Evolutionary conservation across 2,797 vertebrate species (phyloP).

Genomic region (Odontamblyopus lacepedii): DNA sequence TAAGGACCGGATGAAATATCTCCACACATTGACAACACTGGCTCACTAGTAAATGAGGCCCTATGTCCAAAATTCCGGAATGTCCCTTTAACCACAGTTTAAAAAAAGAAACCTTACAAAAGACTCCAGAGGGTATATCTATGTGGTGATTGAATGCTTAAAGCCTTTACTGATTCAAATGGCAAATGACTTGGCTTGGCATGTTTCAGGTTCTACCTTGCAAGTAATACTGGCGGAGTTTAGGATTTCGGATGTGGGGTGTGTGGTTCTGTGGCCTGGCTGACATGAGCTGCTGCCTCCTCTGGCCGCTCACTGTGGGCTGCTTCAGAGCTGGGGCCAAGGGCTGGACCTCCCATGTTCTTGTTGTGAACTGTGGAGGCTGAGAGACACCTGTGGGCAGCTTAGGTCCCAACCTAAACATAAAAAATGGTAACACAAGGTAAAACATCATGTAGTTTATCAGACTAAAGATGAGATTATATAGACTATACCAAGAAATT

Average conservation of each 20-base stretch:
- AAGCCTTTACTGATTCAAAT: too few relatives aligned
- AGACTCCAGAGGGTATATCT: neutral
- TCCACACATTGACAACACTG: too few relatives aligned
- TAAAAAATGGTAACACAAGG: neutral
- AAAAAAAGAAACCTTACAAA: too few relatives aligned
- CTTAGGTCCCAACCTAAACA: constrained; percentile 74
- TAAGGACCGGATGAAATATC: too few relatives aligned
- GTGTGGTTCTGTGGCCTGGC: constrained; percentile 68
- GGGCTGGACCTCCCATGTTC: constrained; percentile 61
- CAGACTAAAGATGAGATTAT: neutral
- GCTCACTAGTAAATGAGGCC: too few relatives aligned
- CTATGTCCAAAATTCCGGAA: too few relatives aligned
- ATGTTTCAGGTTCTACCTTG: constrained; percentile 62
- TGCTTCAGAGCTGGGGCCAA: constrained; percentile 32
- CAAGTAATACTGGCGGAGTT: constrained; percentile 81
- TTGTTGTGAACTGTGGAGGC: constrained; percentile 67
- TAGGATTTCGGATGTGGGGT: constrained; percentile 81
- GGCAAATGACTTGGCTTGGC: neutral
- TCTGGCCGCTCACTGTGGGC: constrained; percentile 22
- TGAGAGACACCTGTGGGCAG: constrained; percentile 72
- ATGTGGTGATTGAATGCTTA: neutral
- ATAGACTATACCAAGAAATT: neutral
- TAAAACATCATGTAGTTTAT: neutral
- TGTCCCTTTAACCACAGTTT: too few relatives aligned
- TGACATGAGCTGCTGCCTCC: constrained; percentile 28